Evolutionary conservation across 2,113 vertebrate genomes (phyloP), one percentile per base, ranked within the genome.

Genomic region (Tachuris rubrigastra): DNA sequence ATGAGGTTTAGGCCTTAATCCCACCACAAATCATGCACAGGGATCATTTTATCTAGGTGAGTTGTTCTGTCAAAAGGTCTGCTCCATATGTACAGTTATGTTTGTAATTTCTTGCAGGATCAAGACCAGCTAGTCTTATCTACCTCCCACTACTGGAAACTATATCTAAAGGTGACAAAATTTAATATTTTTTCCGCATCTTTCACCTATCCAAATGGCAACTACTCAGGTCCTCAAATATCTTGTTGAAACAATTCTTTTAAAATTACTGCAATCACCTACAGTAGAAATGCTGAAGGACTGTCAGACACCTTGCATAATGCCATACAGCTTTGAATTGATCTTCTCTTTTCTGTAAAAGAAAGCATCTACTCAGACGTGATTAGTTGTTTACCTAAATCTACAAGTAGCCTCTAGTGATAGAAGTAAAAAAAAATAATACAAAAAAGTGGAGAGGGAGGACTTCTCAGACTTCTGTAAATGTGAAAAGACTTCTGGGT

Each of bases 111-210:
- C 89, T 88, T 83, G 92, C 87, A 77, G 58, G 63, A 95, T 95
- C 42, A 81, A 92, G 93, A 96, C 92, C 92, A 96, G 92, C 85
- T 81, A 86, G 93, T 90, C 35, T 67, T 96, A 96, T 82, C 96
- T 97, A 96, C 96, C 96, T 97, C 96, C 95, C 95, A 76, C 83
- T 87, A 82, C 74, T 90, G 86, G 83, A 95, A 94, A 58, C 73
- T 68, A 0, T 86, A 88, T 60, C 56, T 78, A 66, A 90, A 82
- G 53, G 69, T 35, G 58, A 72, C 85, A 81, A 67, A 95, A 88
- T 44, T 59, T 39, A 93, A 1, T 59, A 31, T 44, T 56, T 90
- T 94, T 82, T 81, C 69, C 85, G 42, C n/a, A 4, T 86, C 66
- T 89, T 90, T 92, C 69, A 90, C 73, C 52, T 76, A 5, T 86